Percentiles rank a stretch among this genome's conserved stretches.
These are phyloP conservation scores for Ormyrus pomaceus DNA, from an alignment of 2,888 invertebrate species.

Conservation along the genomic window DNA sequence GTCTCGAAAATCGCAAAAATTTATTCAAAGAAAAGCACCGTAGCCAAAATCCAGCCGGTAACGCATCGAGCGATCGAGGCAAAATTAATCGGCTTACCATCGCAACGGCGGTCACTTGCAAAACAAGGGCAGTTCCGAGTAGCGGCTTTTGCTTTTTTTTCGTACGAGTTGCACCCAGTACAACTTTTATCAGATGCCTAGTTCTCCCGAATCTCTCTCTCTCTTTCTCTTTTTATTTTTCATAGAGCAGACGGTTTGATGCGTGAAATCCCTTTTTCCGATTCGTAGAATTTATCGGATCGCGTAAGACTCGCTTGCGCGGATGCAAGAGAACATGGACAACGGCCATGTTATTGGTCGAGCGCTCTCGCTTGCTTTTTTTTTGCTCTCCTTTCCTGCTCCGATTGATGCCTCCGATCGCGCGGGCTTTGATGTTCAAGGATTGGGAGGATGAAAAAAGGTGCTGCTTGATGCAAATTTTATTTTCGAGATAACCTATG, in stretches of 20 bases:
- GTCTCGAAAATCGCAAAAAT: too few relatives aligned
- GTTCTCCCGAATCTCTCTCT: neutral
- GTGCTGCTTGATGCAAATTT: neutral
- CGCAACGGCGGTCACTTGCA: constrained; percentile 7
- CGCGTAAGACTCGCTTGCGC: constrained; percentile 4
- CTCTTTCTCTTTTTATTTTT: constrained; percentile 10
- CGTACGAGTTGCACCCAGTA: neutral
- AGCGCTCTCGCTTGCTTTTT: neutral
- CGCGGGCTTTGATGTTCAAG: constrained; percentile 4
- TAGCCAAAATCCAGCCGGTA: too few relatives aligned
- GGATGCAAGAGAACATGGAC: neutral
- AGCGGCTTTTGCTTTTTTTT: neutral
- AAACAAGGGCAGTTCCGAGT: constrained; percentile 20
- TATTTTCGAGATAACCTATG: too few relatives aligned
- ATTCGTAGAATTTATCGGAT: constrained; percentile 27
- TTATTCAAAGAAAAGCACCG: too few relatives aligned
- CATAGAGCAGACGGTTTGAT: neutral
- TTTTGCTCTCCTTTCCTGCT: too few relatives aligned
- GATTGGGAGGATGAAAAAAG: neutral
- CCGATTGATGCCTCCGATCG: too few relatives aligned
- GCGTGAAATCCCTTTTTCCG: constrained; percentile 23
- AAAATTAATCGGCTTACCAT: constrained; percentile 36
- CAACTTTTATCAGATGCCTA: neutral
- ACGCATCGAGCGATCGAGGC: neutral
- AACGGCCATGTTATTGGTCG: constrained; percentile 1